Evolutionary conservation across 2,797 vertebrate genomes (phyloP).

Genomic region (Sebastes nivosus): DNA sequence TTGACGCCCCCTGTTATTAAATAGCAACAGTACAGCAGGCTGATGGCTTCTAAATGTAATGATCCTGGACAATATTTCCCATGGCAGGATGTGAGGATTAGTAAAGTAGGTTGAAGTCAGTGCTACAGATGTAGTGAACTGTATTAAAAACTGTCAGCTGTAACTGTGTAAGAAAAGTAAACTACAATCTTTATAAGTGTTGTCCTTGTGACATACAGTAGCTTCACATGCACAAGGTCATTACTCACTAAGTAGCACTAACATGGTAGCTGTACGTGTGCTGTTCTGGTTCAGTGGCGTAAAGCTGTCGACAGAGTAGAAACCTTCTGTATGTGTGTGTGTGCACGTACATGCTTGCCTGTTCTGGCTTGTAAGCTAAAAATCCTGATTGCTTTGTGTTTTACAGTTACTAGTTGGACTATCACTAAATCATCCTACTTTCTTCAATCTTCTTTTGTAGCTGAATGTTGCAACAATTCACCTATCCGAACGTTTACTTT

Average conservation of each 20-base stretch:
- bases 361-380: neutral
- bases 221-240: neutral
- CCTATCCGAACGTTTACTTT: neutral
- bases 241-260: neutral
- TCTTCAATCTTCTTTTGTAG: neutral
- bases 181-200: neutral
- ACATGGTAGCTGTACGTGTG: neutral
- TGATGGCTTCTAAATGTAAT: neutral
- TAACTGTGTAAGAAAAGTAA: neutral
- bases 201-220: neutral
- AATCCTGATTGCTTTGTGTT: constrained; percentile 14
- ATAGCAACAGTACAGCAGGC: neutral
- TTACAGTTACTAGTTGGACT: neutral
- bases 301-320: neutral
- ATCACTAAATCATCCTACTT: neutral
- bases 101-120: neutral
- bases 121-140: neutral
- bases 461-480: constrained; percentile 8
- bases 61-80: neutral
- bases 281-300: constrained; percentile 14
- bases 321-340: constrained; percentile 8
- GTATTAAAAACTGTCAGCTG: neutral
- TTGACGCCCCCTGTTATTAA: neutral
- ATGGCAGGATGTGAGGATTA: neutral
- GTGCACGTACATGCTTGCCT: neutral